A percentile compares a stretch with the other conserved stretches of the same genome.
Evolutionary conservation across 64 coral and sea anemone genomes (phyloP).

Genomic region (Cladopsammia gracilis): DNA sequence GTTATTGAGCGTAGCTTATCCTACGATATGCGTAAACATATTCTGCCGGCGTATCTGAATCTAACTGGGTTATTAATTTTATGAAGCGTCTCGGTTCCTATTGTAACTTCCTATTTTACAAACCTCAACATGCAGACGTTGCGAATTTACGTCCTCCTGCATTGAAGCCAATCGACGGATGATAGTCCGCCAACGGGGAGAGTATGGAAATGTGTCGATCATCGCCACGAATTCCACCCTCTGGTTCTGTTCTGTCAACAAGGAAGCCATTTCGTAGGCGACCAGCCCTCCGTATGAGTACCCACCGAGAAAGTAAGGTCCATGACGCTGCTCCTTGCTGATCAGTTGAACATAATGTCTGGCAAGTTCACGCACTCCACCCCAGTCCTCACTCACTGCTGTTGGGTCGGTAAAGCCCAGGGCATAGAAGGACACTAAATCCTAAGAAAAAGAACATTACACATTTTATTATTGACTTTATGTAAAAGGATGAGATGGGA

Average conservation of each 20-base stretch:
- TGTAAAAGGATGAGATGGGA: no score
- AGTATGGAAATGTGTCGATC: slow-evolving; percentile 70
- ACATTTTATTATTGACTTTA: no score
- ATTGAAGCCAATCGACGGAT: neutral
- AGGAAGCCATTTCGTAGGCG: slow-evolving; percentile 75
- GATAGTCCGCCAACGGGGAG: neutral
- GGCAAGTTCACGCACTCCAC: slow-evolving; percentile 68
- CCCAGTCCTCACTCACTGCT: slow-evolving; percentile 22
- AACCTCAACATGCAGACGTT: neutral
- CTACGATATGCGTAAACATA: no score
- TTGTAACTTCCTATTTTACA: neutral
- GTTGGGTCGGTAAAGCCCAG: slow-evolving; percentile 56
- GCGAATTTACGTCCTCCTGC: neutral
- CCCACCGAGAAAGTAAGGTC: slow-evolving; percentile 70
- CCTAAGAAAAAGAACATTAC: neutral
- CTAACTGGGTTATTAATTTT: no score
- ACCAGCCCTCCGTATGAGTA: slow-evolving; percentile 70
- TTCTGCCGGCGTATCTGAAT: no score
- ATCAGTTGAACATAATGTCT: slow-evolving; percentile 41
- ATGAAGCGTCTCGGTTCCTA: no score
- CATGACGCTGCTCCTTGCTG: slow-evolving; percentile 36
- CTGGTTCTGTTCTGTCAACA: slow-evolving; percentile 47
- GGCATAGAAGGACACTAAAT: slow-evolving; percentile 47
- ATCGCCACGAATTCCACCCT: slow-evolving; percentile 60
- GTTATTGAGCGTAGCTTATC: no score